These are phyloP conservation scores for Heliconius cydno DNA, from an alignment of 2,888 invertebrate genomes.

Conservation along the genomic window DNA sequence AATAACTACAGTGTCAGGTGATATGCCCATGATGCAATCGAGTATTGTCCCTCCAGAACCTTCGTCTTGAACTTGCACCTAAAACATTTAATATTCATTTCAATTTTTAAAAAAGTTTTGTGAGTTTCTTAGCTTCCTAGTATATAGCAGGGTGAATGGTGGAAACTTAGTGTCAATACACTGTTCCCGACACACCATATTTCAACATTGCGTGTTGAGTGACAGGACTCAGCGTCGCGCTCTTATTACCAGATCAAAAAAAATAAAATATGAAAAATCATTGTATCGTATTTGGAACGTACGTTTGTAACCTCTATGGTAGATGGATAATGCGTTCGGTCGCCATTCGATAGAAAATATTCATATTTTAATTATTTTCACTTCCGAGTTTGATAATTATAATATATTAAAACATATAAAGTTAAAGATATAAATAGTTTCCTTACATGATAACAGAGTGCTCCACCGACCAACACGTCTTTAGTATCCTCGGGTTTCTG, in stretches of 20 bases:
- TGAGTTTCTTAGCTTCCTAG: no score
- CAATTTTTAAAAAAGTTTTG: not conserved
- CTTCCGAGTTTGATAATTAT: not conserved
- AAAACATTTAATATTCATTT: slow-evolving; percentile 58
- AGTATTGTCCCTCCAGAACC: slow-evolving; percentile 81
- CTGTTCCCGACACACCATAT: no score
- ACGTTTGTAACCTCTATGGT: no score
- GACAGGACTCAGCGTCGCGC: no score
- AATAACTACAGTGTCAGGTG: slow-evolving; percentile 93
- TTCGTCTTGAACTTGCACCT: slow-evolving; percentile 85
- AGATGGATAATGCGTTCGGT: no score
- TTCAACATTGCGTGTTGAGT: no score
- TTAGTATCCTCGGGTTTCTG: slow-evolving; percentile 81
- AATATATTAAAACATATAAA: not conserved
- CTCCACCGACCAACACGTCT: slow-evolving; percentile 90
- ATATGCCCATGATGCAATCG: slow-evolving; percentile 93
- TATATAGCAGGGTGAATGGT: no score
- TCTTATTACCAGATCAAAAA: no score
- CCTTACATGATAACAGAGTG: slow-evolving; percentile 92
- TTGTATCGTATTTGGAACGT: not conserved
- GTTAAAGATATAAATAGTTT: not conserved
- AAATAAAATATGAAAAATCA: not conserved
- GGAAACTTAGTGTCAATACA: no score
- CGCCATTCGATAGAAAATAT: no score
- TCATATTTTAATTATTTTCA: no score